Evolutionary conservation across 2,113 vertebrate genomes (phyloP), one percentile per base, ranked within the genome.

Genomic region (Oenanthe melanoleuca): DNA sequence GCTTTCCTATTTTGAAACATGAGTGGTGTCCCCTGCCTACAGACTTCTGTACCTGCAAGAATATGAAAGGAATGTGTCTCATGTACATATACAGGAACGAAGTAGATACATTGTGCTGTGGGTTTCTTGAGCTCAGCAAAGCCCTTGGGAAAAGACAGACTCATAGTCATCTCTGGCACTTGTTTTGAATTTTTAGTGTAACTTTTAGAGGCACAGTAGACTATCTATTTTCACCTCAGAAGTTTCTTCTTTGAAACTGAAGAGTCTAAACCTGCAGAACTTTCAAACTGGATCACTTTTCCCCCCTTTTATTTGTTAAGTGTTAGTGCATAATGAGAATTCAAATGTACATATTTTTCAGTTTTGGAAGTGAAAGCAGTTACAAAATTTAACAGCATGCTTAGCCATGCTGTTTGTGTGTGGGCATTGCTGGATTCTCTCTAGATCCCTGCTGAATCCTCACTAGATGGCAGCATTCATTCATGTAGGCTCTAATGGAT

Each of bases 391-490:
- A 50, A 73, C 14, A 31, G 9, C 7, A 42, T 21, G 15, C 21
- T 71, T 8, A 38, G 24, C n/a, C 0, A 0, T 5, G 3, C 14
- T 44, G 17, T 16, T 64, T 57, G 10, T 9, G 14, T 4, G 13
- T 4, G 28, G 34, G 6, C 0, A 2, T 22, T 31, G 10, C 42
- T 56, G 52, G 24, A 17, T 18, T 31, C 33, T 38, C n/a, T n/a
- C n/a, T n/a, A n/a, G n/a, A 29, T 22, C 23, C 11, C 28, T 14
- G 2, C 12, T 70, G 47, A 83, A 64, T 38, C 55, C 50, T 84
- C 97, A 92, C 88, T 96, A 97, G 97, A 91, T 97, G 97, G 97
- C 96, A 97, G 93, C 94, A 74, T 95, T 92, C 71, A 70, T 86
- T 88, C 95, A 26, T 18, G 80, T 28, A 89, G 81, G 12, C 44